Percentiles rank a stretch among this genome's conserved stretches.
These are phyloP conservation scores for Percina caprodes DNA, from an alignment of 2,113 vertebrate genomes.

Conservation along the genomic window DNA sequence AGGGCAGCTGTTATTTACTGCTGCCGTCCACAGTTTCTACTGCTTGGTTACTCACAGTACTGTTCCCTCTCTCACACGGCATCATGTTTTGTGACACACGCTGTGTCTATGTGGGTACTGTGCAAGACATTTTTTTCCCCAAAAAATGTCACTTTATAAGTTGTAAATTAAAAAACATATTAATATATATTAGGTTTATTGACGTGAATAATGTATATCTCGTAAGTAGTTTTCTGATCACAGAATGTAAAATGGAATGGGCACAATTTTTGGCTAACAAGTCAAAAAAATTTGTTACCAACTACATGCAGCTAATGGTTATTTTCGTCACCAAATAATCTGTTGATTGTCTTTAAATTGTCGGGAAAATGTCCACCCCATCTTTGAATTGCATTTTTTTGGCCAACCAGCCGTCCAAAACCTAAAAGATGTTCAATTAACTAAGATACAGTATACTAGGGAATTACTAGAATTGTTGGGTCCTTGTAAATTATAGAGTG, in stretches of 20 bases:
- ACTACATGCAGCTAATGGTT: background rate
- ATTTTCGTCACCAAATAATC: background rate
- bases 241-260: background rate
- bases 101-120: background rate
- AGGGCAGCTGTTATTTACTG: constrained; percentile 67
- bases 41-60: constrained; percentile 20
- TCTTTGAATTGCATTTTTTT: background rate
- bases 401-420: background rate
- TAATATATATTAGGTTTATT: background rate
- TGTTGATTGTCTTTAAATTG: background rate
- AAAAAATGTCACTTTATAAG: background rate
- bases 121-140: background rate
- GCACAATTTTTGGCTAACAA: background rate
- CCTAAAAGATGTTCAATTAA: background rate
- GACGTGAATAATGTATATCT: background rate
- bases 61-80: background rate
- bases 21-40: constrained; percentile 29
- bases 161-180: background rate
- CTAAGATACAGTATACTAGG: too few relatives aligned
- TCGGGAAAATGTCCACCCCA: background rate
- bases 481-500: too few relatives aligned
- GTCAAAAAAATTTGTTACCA: background rate
- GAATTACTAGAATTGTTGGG: too few relatives aligned
- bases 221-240: background rate
- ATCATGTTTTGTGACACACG: background rate